Base-by-base conservation (phyloP, 2,888 invertebrate species). In the Watsonalla cultraria region DNA sequence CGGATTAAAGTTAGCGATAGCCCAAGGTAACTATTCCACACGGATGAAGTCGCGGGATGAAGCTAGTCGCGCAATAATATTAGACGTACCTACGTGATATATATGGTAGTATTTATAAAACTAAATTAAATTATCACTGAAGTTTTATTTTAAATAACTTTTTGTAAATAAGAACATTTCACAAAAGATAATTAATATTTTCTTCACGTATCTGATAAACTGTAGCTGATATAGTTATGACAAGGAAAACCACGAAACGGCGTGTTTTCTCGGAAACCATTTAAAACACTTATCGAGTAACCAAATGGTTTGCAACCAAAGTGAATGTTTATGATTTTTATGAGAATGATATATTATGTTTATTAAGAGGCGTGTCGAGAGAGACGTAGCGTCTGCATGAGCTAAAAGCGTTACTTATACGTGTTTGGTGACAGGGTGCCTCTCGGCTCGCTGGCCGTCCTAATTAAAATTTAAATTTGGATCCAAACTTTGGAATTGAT, bases 381-480 rank as follows among this genome's bases (percentile, higher is more conserved):
- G 53, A 62, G 62, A 63, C 60, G 54, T 13, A 57, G 15, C 37
- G 49, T 37, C 49, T 39, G 49, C 61, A 64, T 62, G 63, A 68
- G 65, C 72, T 78, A 78, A 82, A 79, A 79, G 74, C 72, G 75
- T 80, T 82, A 82, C 82, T 82, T 83, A 80, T 82, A 79, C 68
- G 63, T 76, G 74, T 78, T 78, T 78, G 78, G 78, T 78, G 81
- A 79, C 80, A 80, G 67, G 73, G 62, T 72, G 70, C 67, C 74
- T 69, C 68, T 62, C 72, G 60, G 68, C 76, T 74, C 72, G 71
- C 72, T 64, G 65, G 58, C 66, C 75, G 83, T 70, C 80, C 85
- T 76, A 84, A 86, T 86, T 86, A 77, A 84, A 82, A 79, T 82
- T 82, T 80, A 78, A 84, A 80, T 84, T 80, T 80, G 78, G 78